A percentile compares a stretch with the other conserved stretches of the same genome.
phyloP scores from a whole-genome alignment of 2,797 vertebrate species.

The Peromyscus attwateri region DNA sequence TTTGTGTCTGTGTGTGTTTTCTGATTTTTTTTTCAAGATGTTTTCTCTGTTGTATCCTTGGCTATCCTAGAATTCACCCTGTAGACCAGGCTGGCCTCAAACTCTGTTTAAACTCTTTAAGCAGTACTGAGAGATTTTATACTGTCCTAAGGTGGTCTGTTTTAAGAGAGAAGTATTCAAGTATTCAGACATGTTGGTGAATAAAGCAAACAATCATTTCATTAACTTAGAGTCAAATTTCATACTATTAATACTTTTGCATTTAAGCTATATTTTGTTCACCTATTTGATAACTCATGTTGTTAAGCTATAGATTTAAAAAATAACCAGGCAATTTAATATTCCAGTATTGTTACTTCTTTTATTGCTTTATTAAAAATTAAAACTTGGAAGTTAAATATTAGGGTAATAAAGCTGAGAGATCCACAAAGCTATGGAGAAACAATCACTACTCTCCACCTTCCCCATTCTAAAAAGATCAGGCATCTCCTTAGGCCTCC shows the following conservation, averaged over 20 bases:
- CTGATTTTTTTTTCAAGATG: background rate
- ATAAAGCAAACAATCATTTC: background rate
- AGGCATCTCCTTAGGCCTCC: too few relatives aligned
- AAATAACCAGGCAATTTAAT: background rate
- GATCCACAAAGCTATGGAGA: too few relatives aligned
- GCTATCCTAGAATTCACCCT: too few relatives aligned
- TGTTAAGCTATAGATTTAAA: background rate
- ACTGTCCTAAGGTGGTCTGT: background rate
- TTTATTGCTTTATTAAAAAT: too few relatives aligned
- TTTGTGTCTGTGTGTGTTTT: background rate
- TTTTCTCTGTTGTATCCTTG: too few relatives aligned
- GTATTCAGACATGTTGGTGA: background rate
- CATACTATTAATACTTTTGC: background rate
- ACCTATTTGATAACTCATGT: background rate
- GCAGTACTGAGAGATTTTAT: background rate
- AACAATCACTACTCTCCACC: too few relatives aligned
- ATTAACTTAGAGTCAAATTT: background rate
- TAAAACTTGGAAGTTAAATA: too few relatives aligned
- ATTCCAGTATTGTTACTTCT: background rate
- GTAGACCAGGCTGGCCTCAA: too few relatives aligned
- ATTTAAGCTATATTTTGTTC: background rate
- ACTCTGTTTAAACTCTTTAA: background rate
- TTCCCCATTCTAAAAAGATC: too few relatives aligned
- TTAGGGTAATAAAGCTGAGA: too few relatives aligned
- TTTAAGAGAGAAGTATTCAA: conserved; percentile 22